Evolutionary conservation across 2,888 invertebrate genomes (phyloP).

Genomic region (Dorcus parallelipipedus): DNA sequence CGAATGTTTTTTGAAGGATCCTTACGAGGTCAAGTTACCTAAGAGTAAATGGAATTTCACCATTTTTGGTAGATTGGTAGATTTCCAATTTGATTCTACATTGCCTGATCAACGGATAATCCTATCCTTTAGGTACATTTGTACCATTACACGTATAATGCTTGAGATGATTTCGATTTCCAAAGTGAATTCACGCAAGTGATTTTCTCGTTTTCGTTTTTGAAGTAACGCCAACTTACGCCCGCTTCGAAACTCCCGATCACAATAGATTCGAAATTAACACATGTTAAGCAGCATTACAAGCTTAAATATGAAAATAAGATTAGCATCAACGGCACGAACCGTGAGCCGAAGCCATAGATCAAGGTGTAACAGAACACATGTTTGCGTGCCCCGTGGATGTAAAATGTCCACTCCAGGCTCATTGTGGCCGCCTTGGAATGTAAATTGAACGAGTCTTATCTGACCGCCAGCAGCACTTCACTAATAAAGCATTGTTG

Average conservation of each 20-base stretch:
- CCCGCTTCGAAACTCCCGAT: neutral
- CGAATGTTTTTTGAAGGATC: no score
- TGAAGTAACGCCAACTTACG: no score
- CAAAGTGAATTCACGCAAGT: no score
- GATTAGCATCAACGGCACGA: conserved; percentile 16
- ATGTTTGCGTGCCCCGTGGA: conserved; percentile 38
- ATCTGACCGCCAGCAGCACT: conserved; percentile 45
- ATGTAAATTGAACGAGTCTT: conserved; percentile 49
- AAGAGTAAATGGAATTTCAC: no score
- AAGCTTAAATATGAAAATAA: conserved; percentile 12
- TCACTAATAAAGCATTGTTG: conserved; percentile 49
- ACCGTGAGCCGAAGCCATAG: conserved; percentile 14
- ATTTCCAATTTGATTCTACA: no score
- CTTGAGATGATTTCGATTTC: no score
- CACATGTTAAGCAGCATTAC: conserved; percentile 14
- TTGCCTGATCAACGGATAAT: no score
- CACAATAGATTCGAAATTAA: conserved; percentile 5
- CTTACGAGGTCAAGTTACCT: no score
- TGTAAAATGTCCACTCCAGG: conserved; percentile 45
- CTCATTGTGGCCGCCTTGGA: conserved; percentile 44
- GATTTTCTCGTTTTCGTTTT: no score
- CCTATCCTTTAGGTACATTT: no score
- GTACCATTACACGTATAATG: no score
- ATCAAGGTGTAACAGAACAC: conserved; percentile 31
- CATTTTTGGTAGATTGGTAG: no score